A percentile compares a stretch with the other conserved stretches of the same genome.
Conservation (phyloP, 2,113 vertebrate genomes). For the Cairina moschata region DNA sequence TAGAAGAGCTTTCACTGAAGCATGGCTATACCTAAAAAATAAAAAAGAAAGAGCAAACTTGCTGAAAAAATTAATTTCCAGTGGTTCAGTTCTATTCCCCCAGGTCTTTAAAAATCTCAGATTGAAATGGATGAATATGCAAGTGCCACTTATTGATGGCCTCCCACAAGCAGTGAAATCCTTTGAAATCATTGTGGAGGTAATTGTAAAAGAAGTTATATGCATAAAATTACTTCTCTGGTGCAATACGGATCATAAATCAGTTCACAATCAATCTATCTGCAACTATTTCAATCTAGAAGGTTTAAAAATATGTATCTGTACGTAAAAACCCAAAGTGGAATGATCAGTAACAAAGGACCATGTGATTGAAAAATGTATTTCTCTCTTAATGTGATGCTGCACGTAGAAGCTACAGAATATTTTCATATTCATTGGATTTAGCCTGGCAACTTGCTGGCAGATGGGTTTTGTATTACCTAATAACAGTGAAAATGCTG, state of each 20-base stretch:
- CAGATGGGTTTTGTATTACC: neutral
- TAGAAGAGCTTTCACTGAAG: constrained; percentile 30
- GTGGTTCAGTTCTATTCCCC: constrained; percentile 66
- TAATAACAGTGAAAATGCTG: neutral
- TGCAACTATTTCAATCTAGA: constrained; percentile 78
- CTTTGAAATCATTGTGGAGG: constrained; percentile 76
- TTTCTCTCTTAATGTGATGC: neutral
- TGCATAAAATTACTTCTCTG: constrained; percentile 94
- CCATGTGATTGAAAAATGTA: neutral
- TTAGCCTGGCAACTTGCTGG: neutral
- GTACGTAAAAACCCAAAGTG: neutral
- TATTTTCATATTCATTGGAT: neutral
- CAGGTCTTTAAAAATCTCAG: constrained; percentile 75
- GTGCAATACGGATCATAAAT: constrained; percentile 91
- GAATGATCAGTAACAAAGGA: neutral
- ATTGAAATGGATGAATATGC: constrained; percentile 81
- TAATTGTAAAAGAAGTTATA: constrained; percentile 96
- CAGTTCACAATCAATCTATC: constrained; percentile 87
- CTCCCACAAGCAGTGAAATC: constrained; percentile 70
- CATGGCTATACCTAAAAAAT: neutral
- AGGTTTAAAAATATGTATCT: constrained; percentile 52
- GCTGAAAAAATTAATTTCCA: constrained; percentile 76
- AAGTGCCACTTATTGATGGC: constrained; percentile 76
- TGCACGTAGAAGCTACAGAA: neutral
- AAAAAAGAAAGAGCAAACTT: constrained; percentile 41